Conservation (phyloP, 2,888 invertebrate genomes). For the Coelogynopora nodosa region DNA sequence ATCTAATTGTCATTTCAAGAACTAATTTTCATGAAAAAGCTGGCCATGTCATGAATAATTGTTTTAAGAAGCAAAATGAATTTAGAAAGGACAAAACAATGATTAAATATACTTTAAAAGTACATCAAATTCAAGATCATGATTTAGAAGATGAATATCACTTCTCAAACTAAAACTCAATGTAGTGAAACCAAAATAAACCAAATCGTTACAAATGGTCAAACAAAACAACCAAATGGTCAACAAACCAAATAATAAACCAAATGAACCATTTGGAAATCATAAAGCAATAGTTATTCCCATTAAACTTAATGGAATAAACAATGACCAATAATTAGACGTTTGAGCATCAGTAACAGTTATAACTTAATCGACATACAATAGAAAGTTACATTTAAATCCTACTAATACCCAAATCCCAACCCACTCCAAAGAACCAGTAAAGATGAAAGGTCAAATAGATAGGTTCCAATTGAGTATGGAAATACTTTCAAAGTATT, state of each 20-base stretch:
- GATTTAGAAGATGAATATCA: constrained; percentile 4
- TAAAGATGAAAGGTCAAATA: neutral
- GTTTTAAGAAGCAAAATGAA: constrained; percentile 3
- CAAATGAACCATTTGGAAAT: constrained; percentile 4
- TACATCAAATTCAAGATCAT: constrained; percentile 17
- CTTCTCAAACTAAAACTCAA: constrained; percentile 23
- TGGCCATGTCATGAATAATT: neutral
- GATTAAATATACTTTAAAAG: neutral
- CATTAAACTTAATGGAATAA: neutral
- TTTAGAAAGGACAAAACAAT: neutral
- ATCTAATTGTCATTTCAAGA: too few relatives aligned
- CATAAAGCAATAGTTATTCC: constrained; percentile 1
- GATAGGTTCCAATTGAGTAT: neutral
- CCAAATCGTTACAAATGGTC: too few relatives aligned
- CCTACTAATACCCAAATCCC: neutral
- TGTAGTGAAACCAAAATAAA: neutral
- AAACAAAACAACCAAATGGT: too few relatives aligned
- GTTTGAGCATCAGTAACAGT: neutral
- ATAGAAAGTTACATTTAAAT: neutral
- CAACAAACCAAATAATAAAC: too few relatives aligned
- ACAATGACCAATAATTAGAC: neutral
- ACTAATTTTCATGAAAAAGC: neutral
- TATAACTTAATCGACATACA: constrained; percentile 6
- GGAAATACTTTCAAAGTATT: neutral
- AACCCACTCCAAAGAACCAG: neutral